Conservation (phyloP, 1,140 invertebrate genomes). For the Rhopalosiphum padi region DNA sequence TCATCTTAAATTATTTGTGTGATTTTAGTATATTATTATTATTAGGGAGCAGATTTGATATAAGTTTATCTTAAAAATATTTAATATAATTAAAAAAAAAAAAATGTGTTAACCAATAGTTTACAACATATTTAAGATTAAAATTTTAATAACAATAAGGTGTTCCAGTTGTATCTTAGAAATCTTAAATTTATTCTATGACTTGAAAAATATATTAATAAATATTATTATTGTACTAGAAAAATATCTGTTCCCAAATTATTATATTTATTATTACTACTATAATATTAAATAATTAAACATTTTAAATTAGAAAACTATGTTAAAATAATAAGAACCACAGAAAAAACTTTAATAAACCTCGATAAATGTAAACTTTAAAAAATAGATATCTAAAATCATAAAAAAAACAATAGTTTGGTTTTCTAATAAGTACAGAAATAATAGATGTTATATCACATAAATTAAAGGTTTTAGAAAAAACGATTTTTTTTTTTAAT, state of each 20-base stretch:
- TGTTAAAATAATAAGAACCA: background rate
- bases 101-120: background rate
- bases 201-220: background rate
- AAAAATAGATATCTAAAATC: background rate
- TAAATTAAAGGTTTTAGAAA: conserved; percentile 17
- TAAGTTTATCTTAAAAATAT: background rate
- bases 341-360: background rate
- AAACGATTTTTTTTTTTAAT: background rate
- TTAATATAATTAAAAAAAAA: background rate
- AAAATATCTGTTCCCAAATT: background rate
- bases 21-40: conserved; percentile 45
- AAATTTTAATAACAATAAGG: background rate
- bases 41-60: background rate
- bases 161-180: background rate
- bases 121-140: background rate
- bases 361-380: background rate
- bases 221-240: background rate
- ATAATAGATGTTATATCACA: background rate
- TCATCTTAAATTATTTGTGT: background rate
- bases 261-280: background rate
- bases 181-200: background rate
- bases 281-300: background rate
- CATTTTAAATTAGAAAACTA: background rate
- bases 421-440: background rate
- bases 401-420: background rate